phyloP scores from a whole-genome alignment of 2,113 vertebrate species.

The Thermophis baileyi region DNA sequence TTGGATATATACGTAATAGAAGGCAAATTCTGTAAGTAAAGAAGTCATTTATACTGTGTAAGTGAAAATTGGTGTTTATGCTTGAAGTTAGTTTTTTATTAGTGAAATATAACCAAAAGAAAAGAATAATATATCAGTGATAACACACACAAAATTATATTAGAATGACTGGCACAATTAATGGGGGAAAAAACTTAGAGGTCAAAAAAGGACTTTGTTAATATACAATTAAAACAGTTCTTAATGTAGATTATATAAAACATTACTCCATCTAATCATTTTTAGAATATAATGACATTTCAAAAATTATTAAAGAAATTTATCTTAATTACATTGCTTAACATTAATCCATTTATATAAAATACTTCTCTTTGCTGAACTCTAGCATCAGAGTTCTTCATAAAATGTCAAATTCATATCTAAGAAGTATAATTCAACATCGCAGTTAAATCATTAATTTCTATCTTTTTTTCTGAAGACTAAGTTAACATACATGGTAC shows the following conservation, averaged over 20 bases:
- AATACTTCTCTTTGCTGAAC: neutral
- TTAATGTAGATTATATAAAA: neutral
- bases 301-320: neutral
- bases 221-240: neutral
- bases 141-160: neutral
- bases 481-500: neutral
- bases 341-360: neutral
- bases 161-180: neutral
- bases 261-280: neutral
- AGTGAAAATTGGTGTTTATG: neutral
- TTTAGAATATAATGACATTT: neutral
- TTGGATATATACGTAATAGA: neutral
- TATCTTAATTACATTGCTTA: neutral
- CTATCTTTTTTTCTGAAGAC: neutral
- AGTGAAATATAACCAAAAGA: neutral
- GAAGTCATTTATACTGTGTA: neutral
- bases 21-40: neutral
- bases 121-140: neutral
- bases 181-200: neutral
- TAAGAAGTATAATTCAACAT: neutral
- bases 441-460: neutral
- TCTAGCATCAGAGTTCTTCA: neutral
- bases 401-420: neutral
- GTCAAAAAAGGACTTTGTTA: neutral
- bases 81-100: neutral